phyloP scores from a whole-genome alignment of 2,797 vertebrate genomes.

The Gorsachius magnificus region DNA sequence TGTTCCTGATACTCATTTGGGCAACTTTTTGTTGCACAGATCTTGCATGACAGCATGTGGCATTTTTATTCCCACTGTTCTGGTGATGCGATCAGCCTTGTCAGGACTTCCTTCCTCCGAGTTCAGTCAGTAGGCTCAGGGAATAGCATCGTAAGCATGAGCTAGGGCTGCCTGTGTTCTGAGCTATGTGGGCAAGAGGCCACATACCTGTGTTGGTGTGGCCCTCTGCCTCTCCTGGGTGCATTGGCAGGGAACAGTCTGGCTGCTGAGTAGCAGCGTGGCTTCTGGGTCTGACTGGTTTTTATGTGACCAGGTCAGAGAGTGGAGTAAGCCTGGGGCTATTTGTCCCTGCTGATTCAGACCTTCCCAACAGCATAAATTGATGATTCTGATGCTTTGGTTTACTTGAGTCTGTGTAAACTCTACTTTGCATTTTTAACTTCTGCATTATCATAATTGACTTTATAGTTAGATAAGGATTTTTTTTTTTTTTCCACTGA shows the following conservation, averaged over 20 bases:
- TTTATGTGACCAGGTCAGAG: not conserved
- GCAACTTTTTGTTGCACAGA: not conserved
- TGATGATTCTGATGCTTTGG: not conserved
- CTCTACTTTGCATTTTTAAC: not conserved
- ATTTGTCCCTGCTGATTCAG: not conserved
- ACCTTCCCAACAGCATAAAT: not conserved
- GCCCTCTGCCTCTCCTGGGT: not conserved
- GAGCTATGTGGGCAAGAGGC: not conserved
- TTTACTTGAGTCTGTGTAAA: not conserved
- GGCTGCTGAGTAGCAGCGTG: not conserved
- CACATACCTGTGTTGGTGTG: conserved; percentile 3
- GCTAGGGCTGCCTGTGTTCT: not conserved
- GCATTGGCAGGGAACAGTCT: not conserved
- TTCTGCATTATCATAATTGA: not conserved
- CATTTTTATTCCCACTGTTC: not conserved
- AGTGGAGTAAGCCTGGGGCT: not conserved
- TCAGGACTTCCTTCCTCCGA: not conserved
- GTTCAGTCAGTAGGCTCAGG: not conserved
- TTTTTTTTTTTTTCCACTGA: not conserved
- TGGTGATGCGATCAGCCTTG: not conserved
- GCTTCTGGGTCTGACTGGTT: not conserved
- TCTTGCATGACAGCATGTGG: not conserved
- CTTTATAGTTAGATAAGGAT: not conserved
- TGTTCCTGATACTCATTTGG: not conserved
- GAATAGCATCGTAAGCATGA: not conserved